phyloP scores from a whole-genome alignment of 2,888 invertebrate genomes.

The Furcula furcula region DNA sequence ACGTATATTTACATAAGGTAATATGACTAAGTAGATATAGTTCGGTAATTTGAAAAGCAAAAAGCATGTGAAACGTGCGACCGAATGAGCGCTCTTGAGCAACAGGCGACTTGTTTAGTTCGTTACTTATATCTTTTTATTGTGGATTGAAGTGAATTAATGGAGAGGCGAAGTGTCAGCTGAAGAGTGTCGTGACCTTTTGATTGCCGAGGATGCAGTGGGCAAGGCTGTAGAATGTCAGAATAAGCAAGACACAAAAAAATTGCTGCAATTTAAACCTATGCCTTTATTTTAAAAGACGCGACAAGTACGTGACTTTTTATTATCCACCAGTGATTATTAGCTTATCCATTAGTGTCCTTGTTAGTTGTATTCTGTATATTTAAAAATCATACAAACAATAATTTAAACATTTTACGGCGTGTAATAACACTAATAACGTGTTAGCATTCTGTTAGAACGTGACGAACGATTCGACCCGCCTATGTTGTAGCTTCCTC shows the following conservation, averaged over 20 bases:
- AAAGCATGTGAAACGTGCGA: slow-evolving; percentile 13
- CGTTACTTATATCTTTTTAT: slow-evolving; percentile 42
- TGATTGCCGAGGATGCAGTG: slow-evolving; percentile 52
- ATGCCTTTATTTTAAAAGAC: slow-evolving; percentile 7
- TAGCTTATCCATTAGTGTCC: too few species aligned
- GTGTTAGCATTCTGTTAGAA: slow-evolving; percentile 14
- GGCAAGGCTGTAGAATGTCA: slow-evolving; percentile 40
- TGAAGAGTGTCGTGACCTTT: slow-evolving; percentile 56
- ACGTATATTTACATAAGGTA: too few species aligned
- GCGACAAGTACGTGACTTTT: slow-evolving; percentile 6
- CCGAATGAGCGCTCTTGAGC: slow-evolving; percentile 40
- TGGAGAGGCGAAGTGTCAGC: slow-evolving; percentile 54
- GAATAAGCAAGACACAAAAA: slow-evolving; percentile 10
- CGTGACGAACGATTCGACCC: slow-evolving; percentile 26
- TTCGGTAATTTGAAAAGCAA: slow-evolving; percentile 6
- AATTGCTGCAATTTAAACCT: slow-evolving; percentile 3
- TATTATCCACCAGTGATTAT: too few species aligned
- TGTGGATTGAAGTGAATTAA: slow-evolving; percentile 54
- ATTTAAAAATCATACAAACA: not conserved
- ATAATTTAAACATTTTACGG: not conserved
- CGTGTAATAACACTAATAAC: slow-evolving; percentile 1
- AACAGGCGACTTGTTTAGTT: slow-evolving; percentile 31
- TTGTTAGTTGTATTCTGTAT: not conserved
- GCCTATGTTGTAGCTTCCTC: slow-evolving; percentile 21
- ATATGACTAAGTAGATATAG: not conserved